Evolutionary conservation across 2,797 vertebrate species (phyloP).

Genomic region (Hylomyscus alleni): DNA sequence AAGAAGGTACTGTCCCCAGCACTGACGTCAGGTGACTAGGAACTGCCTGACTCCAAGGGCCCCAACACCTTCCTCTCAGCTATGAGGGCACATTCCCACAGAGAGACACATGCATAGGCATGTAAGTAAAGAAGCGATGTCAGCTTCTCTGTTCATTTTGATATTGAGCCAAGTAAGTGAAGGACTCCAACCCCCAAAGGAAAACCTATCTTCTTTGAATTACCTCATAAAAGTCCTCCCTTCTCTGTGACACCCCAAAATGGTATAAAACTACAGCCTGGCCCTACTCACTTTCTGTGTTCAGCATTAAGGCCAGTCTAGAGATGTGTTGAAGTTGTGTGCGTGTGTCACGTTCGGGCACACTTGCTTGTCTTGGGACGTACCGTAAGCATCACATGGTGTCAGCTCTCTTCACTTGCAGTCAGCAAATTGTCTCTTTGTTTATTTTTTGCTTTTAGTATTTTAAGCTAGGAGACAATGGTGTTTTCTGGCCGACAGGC

Average conservation of each 20-base stretch:
- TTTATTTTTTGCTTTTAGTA: neutral
- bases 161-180: accelerated
- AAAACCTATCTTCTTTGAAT: neutral
- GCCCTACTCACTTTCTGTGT: neutral
- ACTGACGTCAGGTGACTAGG: neutral
- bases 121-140: neutral
- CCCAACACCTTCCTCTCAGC: neutral
- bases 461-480: neutral
- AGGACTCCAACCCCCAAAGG: neutral
- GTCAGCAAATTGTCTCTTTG: accelerated
- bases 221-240: neutral
- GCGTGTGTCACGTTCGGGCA: neutral
- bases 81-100: neutral
- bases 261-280: accelerated
- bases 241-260: neutral
- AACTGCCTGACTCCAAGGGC: neutral
- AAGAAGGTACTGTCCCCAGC: neutral
- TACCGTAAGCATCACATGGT: accelerated
- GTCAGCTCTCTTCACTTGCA: accelerated
- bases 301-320: accelerated
- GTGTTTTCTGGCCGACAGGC: neutral
- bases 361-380: accelerated
- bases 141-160: neutral
- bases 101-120: neutral
- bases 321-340: accelerated